phyloP scores from a whole-genome alignment of 2,888 invertebrate species.

The Chromoteleia sp. region DNA sequence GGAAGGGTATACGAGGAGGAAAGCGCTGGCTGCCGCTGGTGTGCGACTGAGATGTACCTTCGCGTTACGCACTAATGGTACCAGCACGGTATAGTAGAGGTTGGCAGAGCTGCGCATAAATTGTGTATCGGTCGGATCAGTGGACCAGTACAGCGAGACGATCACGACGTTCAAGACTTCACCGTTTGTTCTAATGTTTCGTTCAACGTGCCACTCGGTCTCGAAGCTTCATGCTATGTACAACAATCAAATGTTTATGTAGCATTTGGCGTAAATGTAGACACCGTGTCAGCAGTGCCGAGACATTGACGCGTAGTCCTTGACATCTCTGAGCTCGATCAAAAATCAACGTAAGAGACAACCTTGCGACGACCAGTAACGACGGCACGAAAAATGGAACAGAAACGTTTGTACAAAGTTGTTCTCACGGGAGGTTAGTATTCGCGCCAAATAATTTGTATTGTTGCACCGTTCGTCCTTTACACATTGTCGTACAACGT shows the following conservation, averaged over 20 bases:
- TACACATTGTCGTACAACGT: too few species aligned
- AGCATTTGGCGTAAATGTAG: constrained; percentile 78
- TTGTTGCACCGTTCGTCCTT: too few species aligned
- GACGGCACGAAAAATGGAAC: constrained; percentile 82
- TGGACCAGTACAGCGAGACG: constrained; percentile 1
- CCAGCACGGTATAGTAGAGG: too few species aligned
- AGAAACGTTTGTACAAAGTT: constrained; percentile 92
- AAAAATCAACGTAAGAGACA: constrained; percentile 43
- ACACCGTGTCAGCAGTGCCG: constrained; percentile 70
- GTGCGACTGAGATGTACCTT: too few species aligned
- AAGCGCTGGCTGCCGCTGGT: too few species aligned
- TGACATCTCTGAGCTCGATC: constrained; percentile 51
- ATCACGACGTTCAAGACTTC: constrained; percentile 17
- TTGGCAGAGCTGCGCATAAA: constrained; percentile 13
- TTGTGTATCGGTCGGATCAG: neutral
- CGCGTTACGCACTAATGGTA: too few species aligned
- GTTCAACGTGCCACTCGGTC: constrained; percentile 62
- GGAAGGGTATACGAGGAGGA: too few species aligned
- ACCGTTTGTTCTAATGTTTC: constrained; percentile 49
- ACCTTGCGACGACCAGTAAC: constrained; percentile 7
- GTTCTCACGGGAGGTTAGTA: constrained; percentile 96
- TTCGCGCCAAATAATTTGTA: too few species aligned
- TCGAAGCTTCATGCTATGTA: constrained; percentile 71
- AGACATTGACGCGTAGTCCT: constrained; percentile 57
- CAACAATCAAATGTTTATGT: constrained; percentile 78